A percentile compares a stretch with the other conserved stretches of the same genome.
These are phyloP conservation scores for Leptinotarsa peninsularis DNA, from an alignment of 2,888 invertebrate species.

Conservation along the genomic window DNA sequence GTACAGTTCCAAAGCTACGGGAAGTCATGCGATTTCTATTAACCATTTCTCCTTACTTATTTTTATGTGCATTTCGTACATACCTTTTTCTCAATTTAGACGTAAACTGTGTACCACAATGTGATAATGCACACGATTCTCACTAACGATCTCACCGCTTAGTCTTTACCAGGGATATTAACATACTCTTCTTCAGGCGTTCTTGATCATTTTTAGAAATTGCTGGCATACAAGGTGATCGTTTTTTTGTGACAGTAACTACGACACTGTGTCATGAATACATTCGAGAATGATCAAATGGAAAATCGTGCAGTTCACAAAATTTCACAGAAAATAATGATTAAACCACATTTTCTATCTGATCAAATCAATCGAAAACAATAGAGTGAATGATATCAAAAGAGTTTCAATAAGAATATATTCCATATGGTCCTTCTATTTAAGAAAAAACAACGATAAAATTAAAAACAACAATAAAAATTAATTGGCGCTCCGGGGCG, in stretches of 20 bases:
- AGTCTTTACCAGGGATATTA: constrained; percentile 22
- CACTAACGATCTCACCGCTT: constrained; percentile 37
- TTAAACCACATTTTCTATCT: no score
- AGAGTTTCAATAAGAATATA: no score
- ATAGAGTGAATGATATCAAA: no score
- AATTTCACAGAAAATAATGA: no score
- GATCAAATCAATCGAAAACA: no score
- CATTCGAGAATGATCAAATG: no score
- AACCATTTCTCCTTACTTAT: constrained; percentile 36
- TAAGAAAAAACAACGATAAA: no score
- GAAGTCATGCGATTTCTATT: constrained; percentile 3
- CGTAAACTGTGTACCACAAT: constrained; percentile 38
- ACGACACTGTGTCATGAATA: no score
- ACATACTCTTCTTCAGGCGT: constrained; percentile 25
- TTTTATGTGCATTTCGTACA: constrained; percentile 40
- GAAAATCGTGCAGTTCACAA: no score
- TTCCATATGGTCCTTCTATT: no score
- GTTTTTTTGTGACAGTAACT: background rate
- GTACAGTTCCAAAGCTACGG: background rate
- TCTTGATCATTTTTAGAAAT: background rate
- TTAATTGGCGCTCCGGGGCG: no score
- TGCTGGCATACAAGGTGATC: background rate
- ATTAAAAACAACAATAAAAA: no score
- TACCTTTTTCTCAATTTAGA: constrained; percentile 40
- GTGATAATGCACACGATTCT: constrained; percentile 37